Evolutionary conservation across 2,113 vertebrate genomes (phyloP).

Genomic region (Tricholaema leucomelas): DNA sequence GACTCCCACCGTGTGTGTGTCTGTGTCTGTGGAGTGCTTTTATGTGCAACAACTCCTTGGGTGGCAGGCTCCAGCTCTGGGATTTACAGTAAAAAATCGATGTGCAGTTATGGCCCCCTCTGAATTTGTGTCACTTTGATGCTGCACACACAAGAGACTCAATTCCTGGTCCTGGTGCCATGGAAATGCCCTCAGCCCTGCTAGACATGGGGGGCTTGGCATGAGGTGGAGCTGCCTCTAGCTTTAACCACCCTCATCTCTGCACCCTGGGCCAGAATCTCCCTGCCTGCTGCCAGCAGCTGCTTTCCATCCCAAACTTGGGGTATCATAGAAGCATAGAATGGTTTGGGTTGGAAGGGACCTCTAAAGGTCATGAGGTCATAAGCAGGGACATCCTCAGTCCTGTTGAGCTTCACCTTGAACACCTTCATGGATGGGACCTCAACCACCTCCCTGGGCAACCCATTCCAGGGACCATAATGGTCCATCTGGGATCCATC

Average conservation of each 20-base stretch:
- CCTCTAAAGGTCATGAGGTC: too few species aligned
- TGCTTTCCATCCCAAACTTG: background rate
- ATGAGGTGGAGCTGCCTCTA: accelerated
- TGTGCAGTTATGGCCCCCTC: background rate
- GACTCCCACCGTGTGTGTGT: background rate
- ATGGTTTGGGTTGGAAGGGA: too few species aligned
- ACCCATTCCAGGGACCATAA: too few species aligned
- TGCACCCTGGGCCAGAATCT: background rate
- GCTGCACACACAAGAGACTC: background rate
- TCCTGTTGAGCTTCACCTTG: too few species aligned
- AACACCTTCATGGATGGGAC: too few species aligned
- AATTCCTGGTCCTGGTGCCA: background rate
- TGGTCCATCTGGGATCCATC: too few species aligned
- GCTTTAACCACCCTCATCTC: accelerated
- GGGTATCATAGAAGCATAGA: background rate
- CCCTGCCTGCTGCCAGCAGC: background rate
- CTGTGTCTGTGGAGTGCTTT: background rate
- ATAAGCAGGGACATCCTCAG: too few species aligned
- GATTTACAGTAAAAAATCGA: background rate
- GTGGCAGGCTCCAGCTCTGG: background rate
- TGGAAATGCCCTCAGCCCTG: accelerated
- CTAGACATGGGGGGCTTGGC: accelerated
- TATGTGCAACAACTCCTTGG: background rate
- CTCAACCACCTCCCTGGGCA: too few species aligned
- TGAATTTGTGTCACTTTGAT: background rate